Percentiles rank a stretch among this genome's conserved stretches.
Evolutionary conservation across 2,888 invertebrate species (phyloP).

Genomic region (Archips crataeganus): DNA sequence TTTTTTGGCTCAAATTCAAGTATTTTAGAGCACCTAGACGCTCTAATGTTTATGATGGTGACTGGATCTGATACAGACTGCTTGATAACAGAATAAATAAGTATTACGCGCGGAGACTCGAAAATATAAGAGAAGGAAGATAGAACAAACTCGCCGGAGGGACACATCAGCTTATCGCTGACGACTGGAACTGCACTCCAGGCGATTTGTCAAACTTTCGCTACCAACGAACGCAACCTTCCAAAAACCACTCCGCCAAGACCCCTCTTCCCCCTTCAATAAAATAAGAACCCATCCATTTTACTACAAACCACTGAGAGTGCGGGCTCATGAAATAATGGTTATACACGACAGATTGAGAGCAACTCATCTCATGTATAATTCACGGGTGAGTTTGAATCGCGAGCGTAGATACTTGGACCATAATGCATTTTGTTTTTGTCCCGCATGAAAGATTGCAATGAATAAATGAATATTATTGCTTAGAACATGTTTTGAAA

Average conservation of each 20-base stretch:
- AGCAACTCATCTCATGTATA: constrained; percentile 77
- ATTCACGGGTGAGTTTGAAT: constrained; percentile 74
- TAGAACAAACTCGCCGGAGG: constrained; percentile 58
- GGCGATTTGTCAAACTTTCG: constrained; percentile 78
- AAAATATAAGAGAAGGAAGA: constrained; percentile 58
- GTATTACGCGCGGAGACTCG: constrained; percentile 52
- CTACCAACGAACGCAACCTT: constrained; percentile 66
- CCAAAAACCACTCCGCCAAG: constrained; percentile 52
- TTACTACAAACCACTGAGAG: background rate
- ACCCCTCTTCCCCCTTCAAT: constrained; percentile 43
- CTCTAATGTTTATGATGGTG: too few species aligned
- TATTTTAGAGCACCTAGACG: too few species aligned
- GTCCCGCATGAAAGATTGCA: constrained; percentile 66
- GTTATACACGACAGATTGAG: constrained; percentile 72
- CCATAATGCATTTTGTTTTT: constrained; percentile 67
- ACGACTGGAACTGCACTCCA: constrained; percentile 67
- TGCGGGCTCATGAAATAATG: constrained; percentile 56
- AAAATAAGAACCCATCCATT: background rate
- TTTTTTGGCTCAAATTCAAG: too few species aligned
- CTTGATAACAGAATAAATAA: constrained; percentile 32
- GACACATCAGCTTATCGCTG: constrained; percentile 72
- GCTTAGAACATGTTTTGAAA: constrained; percentile 17
- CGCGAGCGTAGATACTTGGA: constrained; percentile 60
- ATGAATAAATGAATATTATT: constrained; percentile 70
- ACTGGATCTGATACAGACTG: background rate